These are phyloP conservation scores for Meloidogyne chitwoodi DNA, from an alignment of 1,140 invertebrate species.

Conservation along the genomic window DNA sequence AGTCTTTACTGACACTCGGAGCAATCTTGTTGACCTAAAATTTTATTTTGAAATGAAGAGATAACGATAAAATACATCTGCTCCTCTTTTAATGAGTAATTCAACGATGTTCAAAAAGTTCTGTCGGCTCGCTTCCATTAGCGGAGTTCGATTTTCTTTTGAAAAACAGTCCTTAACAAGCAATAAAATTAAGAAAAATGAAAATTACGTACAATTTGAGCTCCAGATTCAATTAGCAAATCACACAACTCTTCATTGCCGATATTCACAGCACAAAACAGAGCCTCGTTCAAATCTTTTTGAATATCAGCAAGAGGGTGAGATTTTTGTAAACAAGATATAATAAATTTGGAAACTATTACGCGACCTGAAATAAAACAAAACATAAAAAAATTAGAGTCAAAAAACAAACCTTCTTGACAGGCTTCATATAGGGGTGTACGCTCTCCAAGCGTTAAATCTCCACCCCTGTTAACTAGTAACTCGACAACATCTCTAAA, in stretches of 20 bases:
- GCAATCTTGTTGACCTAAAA: conserved; percentile 27
- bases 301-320: conserved; percentile 17
- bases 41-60: background rate
- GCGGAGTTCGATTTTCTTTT: conserved; percentile 63
- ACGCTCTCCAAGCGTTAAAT: conserved; percentile 88
- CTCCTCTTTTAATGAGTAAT: conserved; percentile 62
- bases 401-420: conserved; percentile 65
- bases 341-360: conserved; percentile 14
- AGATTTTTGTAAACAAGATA: conserved; percentile 7
- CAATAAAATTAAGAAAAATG: background rate
- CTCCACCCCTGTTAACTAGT: conserved; percentile 87
- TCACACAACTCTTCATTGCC: conserved; percentile 63
- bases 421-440: conserved; percentile 96
- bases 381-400: conserved; percentile 39
- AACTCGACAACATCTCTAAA: conserved; percentile 75
- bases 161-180: conserved; percentile 38
- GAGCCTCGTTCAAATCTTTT: conserved; percentile 59
- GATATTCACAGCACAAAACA: conserved; percentile 64
- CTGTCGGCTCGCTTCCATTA: conserved; percentile 65
- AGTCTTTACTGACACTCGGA: conserved; percentile 5
- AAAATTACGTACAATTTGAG: conserved; percentile 59
- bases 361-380: conserved; percentile 16
- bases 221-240: conserved; percentile 61
- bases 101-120: conserved; percentile 64
- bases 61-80: conserved; percentile 29